Base-by-base conservation (phyloP, 1,140 invertebrate genomes). In the Drosophila persimilis region DNA sequence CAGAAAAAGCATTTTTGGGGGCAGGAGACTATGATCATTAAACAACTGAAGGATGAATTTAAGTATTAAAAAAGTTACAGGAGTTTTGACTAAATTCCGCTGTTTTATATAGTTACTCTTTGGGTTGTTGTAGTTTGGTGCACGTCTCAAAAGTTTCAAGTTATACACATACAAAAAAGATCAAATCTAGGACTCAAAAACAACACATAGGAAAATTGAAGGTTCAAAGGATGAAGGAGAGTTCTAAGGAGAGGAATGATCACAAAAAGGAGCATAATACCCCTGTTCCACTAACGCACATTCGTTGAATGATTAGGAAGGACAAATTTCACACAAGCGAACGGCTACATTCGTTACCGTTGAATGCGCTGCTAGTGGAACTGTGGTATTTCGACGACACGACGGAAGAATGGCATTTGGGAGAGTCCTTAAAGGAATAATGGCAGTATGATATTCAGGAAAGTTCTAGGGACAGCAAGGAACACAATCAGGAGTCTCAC, bases 141-240 rank as follows among this genome's bases (percentile, higher is more conserved):
- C 66, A 70, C 63, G 66, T 70, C 66, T 70, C 66, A 45, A 70
- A 65, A 69, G 66, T 69, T 45, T 70, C 45, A 70, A 69, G 35
- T 39, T 39, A 50, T 69, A 69, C 65, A 43, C 56, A 44, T 69
- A 69, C 64, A 69, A 70, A 69, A 69, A 22, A 69, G 52, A 43
- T 56, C 51, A 69, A 70, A 17, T 13, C 35, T 39, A 13, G 50
- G 43, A 61, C 43, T 53, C 59, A 41, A 76, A 63, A 70, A 54
- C 26, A 75, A 35, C 31, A 24, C 9, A 51, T 15, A 31, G 7
- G 44, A 2, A 24, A 43, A 46, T 11, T 1, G 20, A 20, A 20
- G 20, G 20, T 20, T 20, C 20, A 20, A 20, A 0, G 20, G 20
- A 2, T 20, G 20, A 2, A 20, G 20, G 20, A 20, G 20, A 20